Percentiles rank a stretch among this genome's conserved stretches.
Evolutionary conservation across 64 coral and sea anemone species (phyloP).

Genomic region (Trachythela sp.): DNA sequence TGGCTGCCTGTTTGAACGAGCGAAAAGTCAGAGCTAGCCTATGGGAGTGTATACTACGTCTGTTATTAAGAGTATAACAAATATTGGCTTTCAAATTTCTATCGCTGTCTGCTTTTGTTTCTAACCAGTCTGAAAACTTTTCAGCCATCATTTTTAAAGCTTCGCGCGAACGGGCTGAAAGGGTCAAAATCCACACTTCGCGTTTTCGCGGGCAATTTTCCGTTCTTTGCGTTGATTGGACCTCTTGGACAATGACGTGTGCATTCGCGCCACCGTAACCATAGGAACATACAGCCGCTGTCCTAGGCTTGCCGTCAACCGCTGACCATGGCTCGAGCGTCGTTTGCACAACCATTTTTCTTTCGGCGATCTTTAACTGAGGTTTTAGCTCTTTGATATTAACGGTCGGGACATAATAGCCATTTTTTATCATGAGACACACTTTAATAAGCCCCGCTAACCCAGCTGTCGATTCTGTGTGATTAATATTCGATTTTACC

Average conservation of each 20-base stretch:
- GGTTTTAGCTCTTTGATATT: slow-evolving; percentile 60
- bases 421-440: slow-evolving; percentile 62
- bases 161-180: slow-evolving; percentile 28
- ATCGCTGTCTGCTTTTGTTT: neutral
- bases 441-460: slow-evolving; percentile 66
- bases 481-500: slow-evolving; percentile 77
- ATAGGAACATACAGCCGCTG: slow-evolving; percentile 51
- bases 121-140: slow-evolving; percentile 26
- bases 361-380: slow-evolving; percentile 50
- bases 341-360: slow-evolving; percentile 44
- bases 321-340: slow-evolving; percentile 29
- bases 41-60: slow-evolving; percentile 27
- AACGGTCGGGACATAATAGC: slow-evolving; percentile 56
- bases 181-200: slow-evolving; percentile 4
- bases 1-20: slow-evolving; percentile 19
- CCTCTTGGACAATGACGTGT: slow-evolving; percentile 54
- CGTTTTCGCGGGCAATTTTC: neutral
- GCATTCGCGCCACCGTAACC: slow-evolving; percentile 61
- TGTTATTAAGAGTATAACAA: slow-evolving; percentile 46
- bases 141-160: slow-evolving; percentile 27
- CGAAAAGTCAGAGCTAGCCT: slow-evolving; percentile 37
- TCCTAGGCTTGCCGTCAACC: slow-evolving; percentile 36
- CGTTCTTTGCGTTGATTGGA: neutral
- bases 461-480: slow-evolving; percentile 74
- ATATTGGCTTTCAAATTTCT: neutral